Percentiles rank a stretch among this genome's conserved stretches.
phyloP scores from a whole-genome alignment of 2,888 invertebrate species.

The Gnatocerus cornutus region DNA sequence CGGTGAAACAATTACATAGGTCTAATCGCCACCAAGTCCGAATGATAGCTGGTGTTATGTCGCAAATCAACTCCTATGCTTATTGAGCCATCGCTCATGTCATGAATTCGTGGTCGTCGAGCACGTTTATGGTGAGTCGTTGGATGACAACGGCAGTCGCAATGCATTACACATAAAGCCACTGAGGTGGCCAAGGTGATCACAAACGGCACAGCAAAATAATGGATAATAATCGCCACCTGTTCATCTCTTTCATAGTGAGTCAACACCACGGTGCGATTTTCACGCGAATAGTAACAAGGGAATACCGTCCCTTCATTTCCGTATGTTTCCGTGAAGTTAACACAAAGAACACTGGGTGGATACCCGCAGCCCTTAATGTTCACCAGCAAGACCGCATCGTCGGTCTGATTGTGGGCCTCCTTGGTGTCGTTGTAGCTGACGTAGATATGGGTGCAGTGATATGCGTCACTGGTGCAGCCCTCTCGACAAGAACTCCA shows the following conservation, averaged over 20 bases:
- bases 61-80: slow-evolving; percentile 80
- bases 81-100: slow-evolving; percentile 81
- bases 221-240: slow-evolving; percentile 87
- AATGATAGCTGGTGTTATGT: slow-evolving; percentile 71
- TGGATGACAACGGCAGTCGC: slow-evolving; percentile 85
- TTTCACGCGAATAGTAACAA: slow-evolving; percentile 84
- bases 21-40: slow-evolving; percentile 68
- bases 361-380: slow-evolving; percentile 91
- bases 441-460: slow-evolving; percentile 80
- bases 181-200: slow-evolving; percentile 89
- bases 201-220: slow-evolving; percentile 88
- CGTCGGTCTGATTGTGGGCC: slow-evolving; percentile 69
- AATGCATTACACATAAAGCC: slow-evolving; percentile 89
- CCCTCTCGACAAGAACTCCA: slow-evolving; percentile 88
- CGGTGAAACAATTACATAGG: slow-evolving; percentile 61
- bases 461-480: slow-evolving; percentile 84
- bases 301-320: slow-evolving; percentile 79
- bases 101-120: slow-evolving; percentile 77
- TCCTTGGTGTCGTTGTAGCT: slow-evolving; percentile 69
- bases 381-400: slow-evolving; percentile 81
- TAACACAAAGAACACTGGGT: slow-evolving; percentile 83
- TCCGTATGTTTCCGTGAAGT: slow-evolving; percentile 82
- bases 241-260: slow-evolving; percentile 89
- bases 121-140: slow-evolving; percentile 78
- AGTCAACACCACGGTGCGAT: slow-evolving; percentile 87